Conservation (phyloP, 2,797 vertebrate genomes). For the Dryobates pubescens region DNA sequence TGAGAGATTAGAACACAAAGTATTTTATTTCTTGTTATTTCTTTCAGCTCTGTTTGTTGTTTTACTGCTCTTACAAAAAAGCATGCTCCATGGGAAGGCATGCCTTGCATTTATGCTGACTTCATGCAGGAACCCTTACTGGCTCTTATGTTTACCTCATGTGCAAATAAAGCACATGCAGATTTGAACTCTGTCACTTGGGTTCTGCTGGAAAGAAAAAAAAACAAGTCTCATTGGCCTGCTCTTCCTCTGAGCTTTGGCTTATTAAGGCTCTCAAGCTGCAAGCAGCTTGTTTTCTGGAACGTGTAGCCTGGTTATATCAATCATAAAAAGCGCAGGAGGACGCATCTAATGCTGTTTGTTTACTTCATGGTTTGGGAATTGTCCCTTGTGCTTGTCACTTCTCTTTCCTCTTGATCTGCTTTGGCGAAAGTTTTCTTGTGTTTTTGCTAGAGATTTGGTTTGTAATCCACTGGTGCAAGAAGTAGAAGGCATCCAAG, state of each 20-base stretch:
- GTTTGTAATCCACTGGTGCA: not conserved
- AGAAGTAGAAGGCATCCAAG: not conserved
- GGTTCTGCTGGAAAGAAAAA: constrained; percentile 15
- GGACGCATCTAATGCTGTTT: not conserved
- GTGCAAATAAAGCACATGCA: constrained; percentile 53
- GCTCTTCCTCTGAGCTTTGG: not conserved
- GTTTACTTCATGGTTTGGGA: not conserved
- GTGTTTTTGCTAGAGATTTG: not conserved
- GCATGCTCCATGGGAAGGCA: constrained; percentile 36
- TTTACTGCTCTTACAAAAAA: constrained; percentile 35
- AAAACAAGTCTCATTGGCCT: not conserved
- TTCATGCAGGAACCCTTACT: constrained; percentile 63
- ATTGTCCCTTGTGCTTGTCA: accelerated
- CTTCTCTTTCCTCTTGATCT: not conserved
- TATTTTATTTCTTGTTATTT: constrained; percentile 62
- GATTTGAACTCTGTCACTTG: constrained; percentile 60
- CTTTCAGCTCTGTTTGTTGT: constrained; percentile 54
- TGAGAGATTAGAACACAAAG: constrained; percentile 36
- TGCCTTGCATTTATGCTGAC: constrained; percentile 60
- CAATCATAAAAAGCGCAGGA: not conserved
- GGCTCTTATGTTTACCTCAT: constrained; percentile 40
- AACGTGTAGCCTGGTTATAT: not conserved
- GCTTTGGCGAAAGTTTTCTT: not conserved
- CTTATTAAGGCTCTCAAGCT: not conserved
- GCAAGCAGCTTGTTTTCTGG: not conserved